Conservation (phyloP, 2,888 invertebrate species). For the Clusia tigrina region DNA sequence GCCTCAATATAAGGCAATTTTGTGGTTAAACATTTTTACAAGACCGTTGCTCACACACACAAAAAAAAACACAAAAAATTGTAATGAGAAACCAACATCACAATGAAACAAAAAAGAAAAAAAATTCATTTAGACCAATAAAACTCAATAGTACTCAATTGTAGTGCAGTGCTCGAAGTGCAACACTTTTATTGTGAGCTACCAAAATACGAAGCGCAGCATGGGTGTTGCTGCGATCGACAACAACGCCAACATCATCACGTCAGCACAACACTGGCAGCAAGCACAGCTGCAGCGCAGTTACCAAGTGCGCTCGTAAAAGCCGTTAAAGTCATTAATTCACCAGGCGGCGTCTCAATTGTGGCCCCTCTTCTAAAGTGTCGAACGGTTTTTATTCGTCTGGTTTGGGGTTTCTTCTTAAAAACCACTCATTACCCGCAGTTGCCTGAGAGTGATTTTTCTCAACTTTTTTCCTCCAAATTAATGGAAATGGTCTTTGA, state of each 20-base stretch:
- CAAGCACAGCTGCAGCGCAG: too few relatives aligned
- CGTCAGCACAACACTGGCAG: conserved; percentile 21
- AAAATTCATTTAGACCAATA: conserved; percentile 23
- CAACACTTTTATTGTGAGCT: not conserved
- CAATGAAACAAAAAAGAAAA: conserved; percentile 35
- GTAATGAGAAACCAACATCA: conserved; percentile 38
- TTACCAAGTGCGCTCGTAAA: too few relatives aligned
- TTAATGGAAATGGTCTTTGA: not conserved
- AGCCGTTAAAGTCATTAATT: conserved; percentile 5
- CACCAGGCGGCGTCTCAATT: not conserved
- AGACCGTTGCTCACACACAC: too few relatives aligned
- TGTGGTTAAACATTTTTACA: too few relatives aligned
- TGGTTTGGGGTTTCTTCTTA: not conserved
- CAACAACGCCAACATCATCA: conserved; percentile 20
- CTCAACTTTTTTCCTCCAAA: not conserved
- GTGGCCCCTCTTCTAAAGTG: not conserved
- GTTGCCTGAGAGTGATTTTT: not conserved
- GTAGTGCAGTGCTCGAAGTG: not conserved
- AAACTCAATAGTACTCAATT: conserved; percentile 41
- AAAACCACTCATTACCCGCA: not conserved
- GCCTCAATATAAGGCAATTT: not conserved
- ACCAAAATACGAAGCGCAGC: not conserved
- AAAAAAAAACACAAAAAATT: not conserved
- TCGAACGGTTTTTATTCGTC: not conserved
- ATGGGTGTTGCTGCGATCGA: not conserved